Base-by-base conservation (phyloP, 2,888 invertebrate species). In the Pristionchus maxplancki region DNA sequence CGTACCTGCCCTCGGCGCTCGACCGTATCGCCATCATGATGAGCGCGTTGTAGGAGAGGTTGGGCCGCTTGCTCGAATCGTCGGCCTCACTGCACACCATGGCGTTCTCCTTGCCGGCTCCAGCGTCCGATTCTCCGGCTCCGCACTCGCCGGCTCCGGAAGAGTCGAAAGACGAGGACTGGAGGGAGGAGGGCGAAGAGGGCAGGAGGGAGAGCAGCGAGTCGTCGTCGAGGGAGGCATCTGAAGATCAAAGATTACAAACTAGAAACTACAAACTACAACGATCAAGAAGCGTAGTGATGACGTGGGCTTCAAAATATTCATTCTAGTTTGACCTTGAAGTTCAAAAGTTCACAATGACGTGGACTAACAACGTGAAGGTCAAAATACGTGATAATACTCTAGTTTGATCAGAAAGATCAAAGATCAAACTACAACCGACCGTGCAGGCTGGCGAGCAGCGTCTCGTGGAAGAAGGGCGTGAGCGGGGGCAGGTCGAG, bases 1-100 rank as follows among this genome's bases (percentile, higher is more conserved):
- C 3, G 31, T 64, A 89, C 89, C 90, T 89, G 95, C 98, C 98
- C 94, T 98, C 98, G 0, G 97, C 97, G 94, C 97, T 98, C 95
- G 97, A 97, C 48, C 98, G 96, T 86, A 99, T 99, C 9, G 99
- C 99, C 98, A 99, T 99, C 98, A 99, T 99, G 94, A 99, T 99
- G 78, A 99, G 96, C 0, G 99, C 98, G 96, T 99, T 99, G 96
- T 99, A 99, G 95, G 98, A 98, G 96, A 97, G 99, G 0, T 98
- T 97, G 0, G 99, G 99, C 94, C 99, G 99, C 93, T 97, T 97
- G 34, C 89, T 24, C 90, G 88, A 5, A 89, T 91, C 67, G 84
- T 88, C 88, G 28, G 6, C 78, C n/a, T 44, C 44, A 24, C 58
- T 5, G n/a, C 78, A 20, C 44, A 48, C 44, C 78, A 17, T 15